Conservation (phyloP, 2,888 invertebrate species). For the Esperia sulphurella region DNA sequence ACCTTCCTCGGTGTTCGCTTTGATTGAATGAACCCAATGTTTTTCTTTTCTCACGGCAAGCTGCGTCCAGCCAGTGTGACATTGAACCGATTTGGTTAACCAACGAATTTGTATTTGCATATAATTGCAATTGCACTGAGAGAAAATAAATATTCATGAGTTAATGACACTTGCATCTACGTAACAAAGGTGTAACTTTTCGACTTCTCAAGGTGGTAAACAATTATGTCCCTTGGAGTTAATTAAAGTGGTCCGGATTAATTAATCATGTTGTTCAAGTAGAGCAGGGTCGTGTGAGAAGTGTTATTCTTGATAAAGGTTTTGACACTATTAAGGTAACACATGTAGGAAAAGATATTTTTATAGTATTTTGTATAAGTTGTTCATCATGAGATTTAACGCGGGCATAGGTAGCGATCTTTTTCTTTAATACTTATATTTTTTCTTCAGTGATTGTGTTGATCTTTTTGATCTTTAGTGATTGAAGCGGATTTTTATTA, state of each 20-base stretch:
- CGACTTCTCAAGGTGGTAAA: background rate
- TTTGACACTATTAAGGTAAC: too few species aligned
- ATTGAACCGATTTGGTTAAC: constrained; percentile 34
- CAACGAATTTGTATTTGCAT: constrained; percentile 9
- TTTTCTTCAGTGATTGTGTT: too few species aligned
- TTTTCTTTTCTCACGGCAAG: constrained; percentile 38
- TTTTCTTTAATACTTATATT: too few species aligned
- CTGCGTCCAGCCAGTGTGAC: constrained; percentile 25
- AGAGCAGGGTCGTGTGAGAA: background rate
- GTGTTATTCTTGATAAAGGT: background rate
- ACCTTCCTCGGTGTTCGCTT: background rate
- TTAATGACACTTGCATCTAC: background rate
- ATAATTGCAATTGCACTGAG: constrained; percentile 26
- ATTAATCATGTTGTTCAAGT: background rate
- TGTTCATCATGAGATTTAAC: too few species aligned
- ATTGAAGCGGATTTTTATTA: too few species aligned
- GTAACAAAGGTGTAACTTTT: background rate
- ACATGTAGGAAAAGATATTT: too few species aligned
- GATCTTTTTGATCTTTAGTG: too few species aligned
- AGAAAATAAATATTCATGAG: background rate
- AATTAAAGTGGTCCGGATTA: background rate
- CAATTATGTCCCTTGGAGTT: constrained; percentile 1
- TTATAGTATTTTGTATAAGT: too few species aligned
- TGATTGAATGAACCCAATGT: background rate
- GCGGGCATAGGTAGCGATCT: too few species aligned